These are phyloP conservation scores for Amphimallon solstitiale DNA, from an alignment of 2,888 invertebrate species.

Conservation along the genomic window DNA sequence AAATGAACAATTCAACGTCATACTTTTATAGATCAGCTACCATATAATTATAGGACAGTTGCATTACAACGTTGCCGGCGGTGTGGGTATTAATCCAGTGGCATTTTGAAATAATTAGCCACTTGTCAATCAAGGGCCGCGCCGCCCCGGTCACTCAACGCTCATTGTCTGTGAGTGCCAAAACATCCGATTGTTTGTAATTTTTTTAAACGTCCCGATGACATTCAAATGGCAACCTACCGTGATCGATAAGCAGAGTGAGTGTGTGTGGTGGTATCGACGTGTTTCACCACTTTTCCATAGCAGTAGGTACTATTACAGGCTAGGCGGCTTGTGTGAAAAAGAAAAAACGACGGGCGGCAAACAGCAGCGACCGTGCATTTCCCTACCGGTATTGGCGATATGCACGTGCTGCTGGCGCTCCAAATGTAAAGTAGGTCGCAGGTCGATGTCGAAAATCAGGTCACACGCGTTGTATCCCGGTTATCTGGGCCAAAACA, in stretches of 20 bases:
- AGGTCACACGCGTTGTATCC: conserved; percentile 46
- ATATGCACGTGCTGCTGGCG: conserved; percentile 40
- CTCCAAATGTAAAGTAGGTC: conserved; percentile 46
- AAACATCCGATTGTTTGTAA: neutral
- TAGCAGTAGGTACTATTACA: neutral
- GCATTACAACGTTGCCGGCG: no score
- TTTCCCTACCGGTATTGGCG: conserved; percentile 5
- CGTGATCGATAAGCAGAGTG: no score
- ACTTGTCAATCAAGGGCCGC: no score
- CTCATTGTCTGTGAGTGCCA: no score
- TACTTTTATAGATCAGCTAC: no score
- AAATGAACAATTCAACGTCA: no score
- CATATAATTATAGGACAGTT: no score
- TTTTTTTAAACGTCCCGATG: neutral
- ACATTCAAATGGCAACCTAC: no score
- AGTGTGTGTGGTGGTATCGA: no score
- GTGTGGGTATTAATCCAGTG: no score
- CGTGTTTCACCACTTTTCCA: no score
- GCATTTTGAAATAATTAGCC: neutral
- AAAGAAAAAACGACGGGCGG: neutral
- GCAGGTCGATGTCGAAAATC: conserved; percentile 48
- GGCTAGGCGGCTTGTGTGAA: neutral
- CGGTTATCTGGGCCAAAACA: conserved; percentile 48
- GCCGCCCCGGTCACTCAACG: neutral
- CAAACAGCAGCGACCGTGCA: no score